Conservation (phyloP, 2,888 invertebrate genomes). For the Lasioglossum marginatum region DNA sequence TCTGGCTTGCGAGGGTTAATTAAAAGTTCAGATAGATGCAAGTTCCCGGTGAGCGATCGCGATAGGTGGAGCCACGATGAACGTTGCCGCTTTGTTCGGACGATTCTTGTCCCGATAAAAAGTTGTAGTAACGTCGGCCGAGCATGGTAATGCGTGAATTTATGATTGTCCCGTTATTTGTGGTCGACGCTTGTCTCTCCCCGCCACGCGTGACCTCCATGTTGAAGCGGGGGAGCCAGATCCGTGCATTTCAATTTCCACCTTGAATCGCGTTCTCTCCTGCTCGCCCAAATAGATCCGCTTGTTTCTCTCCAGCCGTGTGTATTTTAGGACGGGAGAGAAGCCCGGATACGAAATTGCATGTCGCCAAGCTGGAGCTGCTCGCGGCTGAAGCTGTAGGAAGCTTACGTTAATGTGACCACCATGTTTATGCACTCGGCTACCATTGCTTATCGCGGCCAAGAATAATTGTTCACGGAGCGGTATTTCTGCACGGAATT, state of each 20-base stretch:
- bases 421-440: background rate
- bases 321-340: background rate
- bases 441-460: slow-evolving; percentile 1
- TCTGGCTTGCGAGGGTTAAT: background rate
- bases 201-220: slow-evolving; percentile 55
- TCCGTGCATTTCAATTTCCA: slow-evolving; percentile 58
- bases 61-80: background rate
- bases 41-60: background rate
- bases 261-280: slow-evolving; percentile 18
- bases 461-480: slow-evolving; percentile 2
- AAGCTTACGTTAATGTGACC: slow-evolving; percentile 7
- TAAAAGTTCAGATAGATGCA: background rate
- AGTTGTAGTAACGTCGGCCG: background rate
- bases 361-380: slow-evolving; percentile 2
- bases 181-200: slow-evolving; percentile 36
- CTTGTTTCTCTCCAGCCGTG: background rate
- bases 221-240: slow-evolving; percentile 25
- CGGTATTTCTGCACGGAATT: background rate
- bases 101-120: slow-evolving; percentile 5
- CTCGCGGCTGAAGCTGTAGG: background rate
- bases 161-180: slow-evolving; percentile 72
- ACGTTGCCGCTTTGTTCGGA: background rate
- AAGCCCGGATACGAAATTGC: slow-evolving; percentile 26
- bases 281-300: slow-evolving; percentile 1
- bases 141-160: slow-evolving; percentile 72